Evolutionary conservation across 2,797 vertebrate species (phyloP).

Genomic region (Coendou prehensilis): DNA sequence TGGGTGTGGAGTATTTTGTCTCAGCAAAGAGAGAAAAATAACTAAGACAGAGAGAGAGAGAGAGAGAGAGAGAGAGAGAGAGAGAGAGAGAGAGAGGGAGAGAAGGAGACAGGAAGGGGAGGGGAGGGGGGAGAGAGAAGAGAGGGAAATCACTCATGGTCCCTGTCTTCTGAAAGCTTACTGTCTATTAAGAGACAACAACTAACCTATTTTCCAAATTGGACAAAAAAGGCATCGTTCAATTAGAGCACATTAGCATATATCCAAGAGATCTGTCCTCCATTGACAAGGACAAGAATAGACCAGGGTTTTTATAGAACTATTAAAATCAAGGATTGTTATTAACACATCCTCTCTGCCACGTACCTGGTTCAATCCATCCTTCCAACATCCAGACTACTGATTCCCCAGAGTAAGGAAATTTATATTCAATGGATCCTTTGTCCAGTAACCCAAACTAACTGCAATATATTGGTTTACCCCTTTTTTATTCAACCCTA

Average conservation of each 20-base stretch:
- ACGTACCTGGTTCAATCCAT: background rate
- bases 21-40: background rate
- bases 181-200: background rate
- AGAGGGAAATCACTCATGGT: background rate
- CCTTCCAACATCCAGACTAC: conserved; percentile 35
- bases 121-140: background rate
- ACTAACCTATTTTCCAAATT: background rate
- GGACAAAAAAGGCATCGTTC: background rate
- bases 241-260: background rate
- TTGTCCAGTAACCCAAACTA: conserved; percentile 52
- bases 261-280: background rate
- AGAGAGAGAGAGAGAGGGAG: no score
- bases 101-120: background rate
- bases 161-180: conserved; percentile 50
- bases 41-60: background rate
- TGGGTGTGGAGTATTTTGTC: background rate
- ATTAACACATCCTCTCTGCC: background rate
- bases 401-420: conserved; percentile 42
- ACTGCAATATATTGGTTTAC: background rate
- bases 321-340: background rate
- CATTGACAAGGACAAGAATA: background rate
- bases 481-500: background rate
- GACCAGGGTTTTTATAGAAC: background rate
- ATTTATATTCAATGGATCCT: conserved; percentile 19
- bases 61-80: no score